These are phyloP conservation scores for Maconellicoccus hirsutus DNA, from an alignment of 1,140 invertebrate genomes.

Conservation along the genomic window DNA sequence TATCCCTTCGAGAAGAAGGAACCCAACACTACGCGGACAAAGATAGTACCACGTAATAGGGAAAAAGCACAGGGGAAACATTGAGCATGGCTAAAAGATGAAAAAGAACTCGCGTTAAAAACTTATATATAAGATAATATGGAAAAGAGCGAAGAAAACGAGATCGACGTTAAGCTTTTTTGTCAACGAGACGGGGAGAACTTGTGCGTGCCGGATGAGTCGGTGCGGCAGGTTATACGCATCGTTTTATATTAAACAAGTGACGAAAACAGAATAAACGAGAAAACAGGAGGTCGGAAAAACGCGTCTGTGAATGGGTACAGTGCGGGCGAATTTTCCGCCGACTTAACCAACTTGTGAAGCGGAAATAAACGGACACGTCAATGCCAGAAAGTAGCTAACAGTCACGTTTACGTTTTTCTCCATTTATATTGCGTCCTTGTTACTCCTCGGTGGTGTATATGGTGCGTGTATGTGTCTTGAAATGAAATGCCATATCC, in stretches of 20 bases:
- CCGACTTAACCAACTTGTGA: slow-evolving; percentile 16
- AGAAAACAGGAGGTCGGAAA: neutral
- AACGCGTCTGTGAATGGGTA: neutral
- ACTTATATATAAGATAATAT: neutral
- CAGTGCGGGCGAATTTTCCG: slow-evolving; percentile 19
- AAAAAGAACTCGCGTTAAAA: neutral
- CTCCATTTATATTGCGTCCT: neutral
- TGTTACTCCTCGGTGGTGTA: neutral
- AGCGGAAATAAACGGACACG: slow-evolving; percentile 19
- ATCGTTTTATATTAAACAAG: slow-evolving; percentile 21
- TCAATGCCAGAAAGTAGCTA: slow-evolving; percentile 22
- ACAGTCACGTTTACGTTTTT: slow-evolving; percentile 14
- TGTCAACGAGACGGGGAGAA: slow-evolving; percentile 12
- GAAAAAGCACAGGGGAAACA: neutral
- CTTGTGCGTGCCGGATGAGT: neutral
- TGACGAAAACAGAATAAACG: slow-evolving; percentile 17
- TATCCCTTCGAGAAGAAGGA: no score
- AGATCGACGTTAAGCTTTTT: slow-evolving; percentile 14
- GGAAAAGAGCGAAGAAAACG: neutral
- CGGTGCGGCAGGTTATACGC: slow-evolving; percentile 10
- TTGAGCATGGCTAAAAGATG: neutral
- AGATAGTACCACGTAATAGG: neutral
- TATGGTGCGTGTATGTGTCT: neutral
- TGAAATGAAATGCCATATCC: no score
- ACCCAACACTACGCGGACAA: no score